A percentile compares a stretch with the other conserved stretches of the same genome.
phyloP scores from a whole-genome alignment of 2,888 invertebrate species.

The Andricus curvator region DNA sequence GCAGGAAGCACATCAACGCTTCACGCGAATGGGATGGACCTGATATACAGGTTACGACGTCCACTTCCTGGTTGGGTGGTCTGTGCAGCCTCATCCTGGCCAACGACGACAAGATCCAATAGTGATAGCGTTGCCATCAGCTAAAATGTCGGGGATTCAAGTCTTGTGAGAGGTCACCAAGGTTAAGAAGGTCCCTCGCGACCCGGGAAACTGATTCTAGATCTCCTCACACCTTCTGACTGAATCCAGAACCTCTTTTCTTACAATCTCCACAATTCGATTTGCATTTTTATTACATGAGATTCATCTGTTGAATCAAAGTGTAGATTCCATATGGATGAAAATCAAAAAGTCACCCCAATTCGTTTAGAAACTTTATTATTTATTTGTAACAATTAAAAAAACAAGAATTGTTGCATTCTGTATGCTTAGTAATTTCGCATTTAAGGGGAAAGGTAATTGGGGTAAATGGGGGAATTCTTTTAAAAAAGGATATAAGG shows the following conservation, averaged over 20 bases:
- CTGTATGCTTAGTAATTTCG: too few species aligned
- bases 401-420: too few species aligned
- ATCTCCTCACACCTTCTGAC: background rate
- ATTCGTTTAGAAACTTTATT: too few species aligned
- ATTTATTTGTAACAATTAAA: too few species aligned
- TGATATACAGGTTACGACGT: constrained; percentile 31
- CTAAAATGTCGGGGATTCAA: constrained; percentile 24
- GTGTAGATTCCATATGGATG: background rate
- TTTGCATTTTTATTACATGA: background rate
- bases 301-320: background rate
- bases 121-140: constrained; percentile 26
- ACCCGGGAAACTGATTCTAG: background rate
- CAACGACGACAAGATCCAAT: constrained; percentile 38
- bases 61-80: constrained; percentile 22
- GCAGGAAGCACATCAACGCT: constrained; percentile 22
- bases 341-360: too few species aligned
- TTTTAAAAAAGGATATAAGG: too few species aligned
- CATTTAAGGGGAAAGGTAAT: too few species aligned
- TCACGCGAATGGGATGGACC: background rate
- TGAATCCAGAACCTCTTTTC: background rate
- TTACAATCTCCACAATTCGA: background rate
- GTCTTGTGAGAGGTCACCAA: constrained; percentile 17
- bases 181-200: constrained; percentile 7
- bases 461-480: too few species aligned
- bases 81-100: constrained; percentile 12